Evolutionary conservation across 2,797 vertebrate genomes (phyloP).

Genomic region (Crocidura indochinensis): DNA sequence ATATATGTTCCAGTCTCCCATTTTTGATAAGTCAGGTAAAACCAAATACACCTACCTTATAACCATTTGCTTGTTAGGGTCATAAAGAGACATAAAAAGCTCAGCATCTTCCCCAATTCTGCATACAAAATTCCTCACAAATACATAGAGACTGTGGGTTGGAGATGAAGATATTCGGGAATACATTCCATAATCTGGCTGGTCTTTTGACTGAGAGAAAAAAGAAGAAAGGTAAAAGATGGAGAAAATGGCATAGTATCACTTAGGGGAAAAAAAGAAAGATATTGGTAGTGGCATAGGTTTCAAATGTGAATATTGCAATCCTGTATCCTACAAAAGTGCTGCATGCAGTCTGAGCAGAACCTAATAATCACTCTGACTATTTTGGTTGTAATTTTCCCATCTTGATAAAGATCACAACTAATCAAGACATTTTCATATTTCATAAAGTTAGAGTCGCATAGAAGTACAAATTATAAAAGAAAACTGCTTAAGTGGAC

Average conservation of each 20-base stretch:
- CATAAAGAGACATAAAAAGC: constrained; percentile 99
- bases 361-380: neutral
- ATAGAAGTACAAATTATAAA: constrained; percentile 25
- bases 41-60: constrained; percentile 92
- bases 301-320: neutral
- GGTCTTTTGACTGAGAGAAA: constrained; percentile 93
- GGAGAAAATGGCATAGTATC: neutral
- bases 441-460: constrained; percentile 24
- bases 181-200: constrained; percentile 94
- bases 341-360: neutral
- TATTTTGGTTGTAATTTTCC: constrained; percentile 14
- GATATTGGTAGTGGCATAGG: no score
- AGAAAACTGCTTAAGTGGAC: neutral
- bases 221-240: constrained; percentile 41
- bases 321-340: neutral
- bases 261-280: neutral
- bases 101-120: constrained; percentile 98
- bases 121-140: constrained; percentile 99
- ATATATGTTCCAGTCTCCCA: neutral
- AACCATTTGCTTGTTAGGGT: constrained; percentile 94
- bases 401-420: neutral
- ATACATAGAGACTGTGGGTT: constrained; percentile 98
- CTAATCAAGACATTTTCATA: neutral
- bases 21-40: neutral
- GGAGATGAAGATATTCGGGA: constrained; percentile 96